These are phyloP conservation scores for Brenthis daphne DNA, from an alignment of 2,888 invertebrate species.

Conservation along the genomic window DNA sequence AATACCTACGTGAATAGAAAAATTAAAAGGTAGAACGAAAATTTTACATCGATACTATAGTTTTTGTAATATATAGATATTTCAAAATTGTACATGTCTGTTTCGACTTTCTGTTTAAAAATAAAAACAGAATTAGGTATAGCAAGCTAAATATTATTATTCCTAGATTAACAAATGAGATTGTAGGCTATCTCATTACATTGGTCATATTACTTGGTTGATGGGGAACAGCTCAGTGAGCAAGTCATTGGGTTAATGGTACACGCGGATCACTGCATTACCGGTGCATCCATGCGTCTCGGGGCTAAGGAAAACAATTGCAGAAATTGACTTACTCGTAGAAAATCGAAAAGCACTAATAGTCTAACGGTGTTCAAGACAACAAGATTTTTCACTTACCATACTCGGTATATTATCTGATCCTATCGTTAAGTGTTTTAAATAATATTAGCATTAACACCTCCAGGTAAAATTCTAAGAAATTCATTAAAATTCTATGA, in stretches of 20 bases:
- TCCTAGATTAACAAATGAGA: constrained; percentile 28
- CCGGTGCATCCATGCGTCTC: constrained; percentile 55
- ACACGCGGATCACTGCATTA: constrained; percentile 62
- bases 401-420: constrained; percentile 1
- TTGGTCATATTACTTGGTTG: constrained; percentile 41
- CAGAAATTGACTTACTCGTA: constrained; percentile 40
- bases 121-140: no score
- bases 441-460: no score
- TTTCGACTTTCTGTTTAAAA: no score
- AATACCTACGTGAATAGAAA: no score
- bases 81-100: no score
- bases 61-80: no score
- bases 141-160: constrained; percentile 2
- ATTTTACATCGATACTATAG: no score
- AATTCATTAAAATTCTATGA: no score
- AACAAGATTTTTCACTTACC: constrained; percentile 33
- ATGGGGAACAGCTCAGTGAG: constrained; percentile 64
- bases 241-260: constrained; percentile 77
- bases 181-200: constrained; percentile 40
- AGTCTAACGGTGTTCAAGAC: constrained; percentile 38
- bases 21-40: no score
- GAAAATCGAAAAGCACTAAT: constrained; percentile 40
- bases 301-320: constrained; percentile 44
- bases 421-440: neutral
- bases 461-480: no score